A percentile compares a stretch with the other conserved stretches of the same genome.
phyloP scores from a whole-genome alignment of 2,888 invertebrate genomes.

The Clusia tigrina region DNA sequence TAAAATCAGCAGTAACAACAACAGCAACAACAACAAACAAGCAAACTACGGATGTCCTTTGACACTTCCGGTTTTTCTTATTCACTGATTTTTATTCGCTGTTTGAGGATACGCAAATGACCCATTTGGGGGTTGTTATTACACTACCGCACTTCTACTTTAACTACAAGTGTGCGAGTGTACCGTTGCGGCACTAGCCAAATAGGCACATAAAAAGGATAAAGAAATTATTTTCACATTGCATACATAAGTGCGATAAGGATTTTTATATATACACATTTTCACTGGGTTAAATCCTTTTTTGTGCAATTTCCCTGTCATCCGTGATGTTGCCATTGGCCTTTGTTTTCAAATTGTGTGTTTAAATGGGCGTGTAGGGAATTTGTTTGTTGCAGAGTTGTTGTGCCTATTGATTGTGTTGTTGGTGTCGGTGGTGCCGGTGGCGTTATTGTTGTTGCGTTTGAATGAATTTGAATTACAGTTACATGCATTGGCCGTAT shows the following conservation, averaged over 20 bases:
- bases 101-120: conserved; percentile 65
- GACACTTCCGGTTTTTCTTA: conserved; percentile 60
- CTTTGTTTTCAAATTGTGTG: conserved; percentile 30
- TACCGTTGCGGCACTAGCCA: conserved; percentile 54
- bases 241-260: conserved; percentile 48
- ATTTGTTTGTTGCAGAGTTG: conserved; percentile 29
- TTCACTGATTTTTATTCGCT: conserved; percentile 64
- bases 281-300: conserved; percentile 16
- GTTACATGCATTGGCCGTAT: conserved; percentile 18
- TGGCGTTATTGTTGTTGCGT: conserved; percentile 22
- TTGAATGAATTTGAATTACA: conserved; percentile 36
- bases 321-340: conserved; percentile 33
- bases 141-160: conserved; percentile 39
- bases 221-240: conserved; percentile 63
- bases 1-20: conserved; percentile 36
- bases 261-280: conserved; percentile 12
- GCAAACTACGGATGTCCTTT: conserved; percentile 51
- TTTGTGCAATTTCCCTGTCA: conserved; percentile 45
- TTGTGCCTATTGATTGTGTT: conserved; percentile 18
- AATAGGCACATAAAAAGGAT: conserved; percentile 64
- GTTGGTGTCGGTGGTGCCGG: conserved; percentile 20
- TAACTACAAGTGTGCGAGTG: conserved; percentile 6
- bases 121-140: conserved; percentile 66
- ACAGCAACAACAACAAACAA: too few relatives aligned
- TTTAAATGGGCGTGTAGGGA: conserved; percentile 35